Evolutionary conservation across 1,140 invertebrate genomes (phyloP).

Genomic region (Gyrodactylus bullatarudis): DNA sequence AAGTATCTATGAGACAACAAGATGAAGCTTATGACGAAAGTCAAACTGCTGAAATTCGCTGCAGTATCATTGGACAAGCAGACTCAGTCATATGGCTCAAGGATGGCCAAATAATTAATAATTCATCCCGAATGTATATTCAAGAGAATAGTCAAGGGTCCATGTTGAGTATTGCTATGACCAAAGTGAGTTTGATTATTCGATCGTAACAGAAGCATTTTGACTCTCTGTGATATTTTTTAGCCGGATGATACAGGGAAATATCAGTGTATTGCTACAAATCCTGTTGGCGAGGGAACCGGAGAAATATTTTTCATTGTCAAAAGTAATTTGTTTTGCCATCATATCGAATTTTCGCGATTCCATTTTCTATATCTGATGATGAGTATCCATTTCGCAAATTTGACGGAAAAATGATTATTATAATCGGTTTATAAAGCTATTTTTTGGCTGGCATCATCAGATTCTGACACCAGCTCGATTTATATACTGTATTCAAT

Average conservation of each 20-base stretch:
- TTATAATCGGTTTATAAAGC: too few species aligned
- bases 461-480: too few species aligned
- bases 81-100: conserved; percentile 3
- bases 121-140: background rate
- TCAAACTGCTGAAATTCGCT: background rate
- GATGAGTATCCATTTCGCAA: too few species aligned
- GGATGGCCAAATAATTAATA: background rate
- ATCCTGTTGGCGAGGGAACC: background rate
- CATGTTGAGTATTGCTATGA: background rate
- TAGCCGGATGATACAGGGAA: conserved; percentile 1
- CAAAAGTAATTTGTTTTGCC: background rate
- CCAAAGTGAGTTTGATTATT: background rate
- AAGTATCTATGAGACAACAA: background rate
- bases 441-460: too few species aligned
- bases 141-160: background rate
- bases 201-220: background rate
- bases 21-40: background rate
- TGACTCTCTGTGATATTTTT: background rate
- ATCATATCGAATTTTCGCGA: background rate
- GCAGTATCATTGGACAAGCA: background rate
- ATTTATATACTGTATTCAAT: background rate
- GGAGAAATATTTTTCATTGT: background rate
- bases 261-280: conserved; percentile 6
- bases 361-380: background rate
- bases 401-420: too few species aligned